These are phyloP conservation scores for Trichomycterus rosablanca DNA, from an alignment of 2,113 vertebrate genomes.

Conservation along the genomic window DNA sequence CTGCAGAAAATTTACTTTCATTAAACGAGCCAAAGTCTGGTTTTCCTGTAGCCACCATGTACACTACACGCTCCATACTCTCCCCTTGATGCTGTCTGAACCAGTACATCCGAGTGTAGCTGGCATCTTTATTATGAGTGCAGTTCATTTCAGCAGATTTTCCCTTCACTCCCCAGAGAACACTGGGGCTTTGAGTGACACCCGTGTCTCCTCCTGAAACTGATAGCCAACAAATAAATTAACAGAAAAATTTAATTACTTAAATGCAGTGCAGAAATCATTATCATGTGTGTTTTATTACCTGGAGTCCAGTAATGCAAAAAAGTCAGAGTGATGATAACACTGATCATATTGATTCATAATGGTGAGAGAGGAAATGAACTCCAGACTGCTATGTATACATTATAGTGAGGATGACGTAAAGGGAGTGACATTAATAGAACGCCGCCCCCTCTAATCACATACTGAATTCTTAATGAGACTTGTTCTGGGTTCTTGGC, in stretches of 20 bases:
- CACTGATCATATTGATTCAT: too few relatives aligned
- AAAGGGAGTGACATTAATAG: too few relatives aligned
- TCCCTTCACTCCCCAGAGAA: background rate
- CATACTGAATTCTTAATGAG: too few relatives aligned
- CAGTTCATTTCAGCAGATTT: slow-evolving; percentile 22
- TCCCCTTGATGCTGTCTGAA: slow-evolving; percentile 16
- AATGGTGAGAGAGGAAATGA: too few relatives aligned
- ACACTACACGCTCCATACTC: slow-evolving; percentile 10
- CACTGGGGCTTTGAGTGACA: slow-evolving; percentile 41
- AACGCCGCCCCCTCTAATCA: too few relatives aligned
- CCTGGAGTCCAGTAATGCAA: slow-evolving; percentile 7
- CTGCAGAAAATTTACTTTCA: background rate
- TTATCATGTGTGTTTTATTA: background rate
- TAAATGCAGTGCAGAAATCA: background rate
- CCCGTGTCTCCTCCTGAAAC: slow-evolving; percentile 17
- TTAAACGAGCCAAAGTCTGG: slow-evolving; percentile 5
- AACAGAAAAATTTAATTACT: too few relatives aligned
- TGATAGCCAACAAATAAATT: background rate
- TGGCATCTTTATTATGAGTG: background rate
- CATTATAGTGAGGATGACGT: too few relatives aligned
- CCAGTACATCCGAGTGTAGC: slow-evolving; percentile 31
- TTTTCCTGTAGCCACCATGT: background rate
- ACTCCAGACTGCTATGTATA: too few relatives aligned
- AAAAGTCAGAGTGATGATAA: slow-evolving; percentile 8
- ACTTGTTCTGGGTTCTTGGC: too few relatives aligned